Evolutionary conservation across 1,140 invertebrate genomes (phyloP), one percentile per base, ranked within the genome.

Genomic region (Macrosteles quadrilineatus): DNA sequence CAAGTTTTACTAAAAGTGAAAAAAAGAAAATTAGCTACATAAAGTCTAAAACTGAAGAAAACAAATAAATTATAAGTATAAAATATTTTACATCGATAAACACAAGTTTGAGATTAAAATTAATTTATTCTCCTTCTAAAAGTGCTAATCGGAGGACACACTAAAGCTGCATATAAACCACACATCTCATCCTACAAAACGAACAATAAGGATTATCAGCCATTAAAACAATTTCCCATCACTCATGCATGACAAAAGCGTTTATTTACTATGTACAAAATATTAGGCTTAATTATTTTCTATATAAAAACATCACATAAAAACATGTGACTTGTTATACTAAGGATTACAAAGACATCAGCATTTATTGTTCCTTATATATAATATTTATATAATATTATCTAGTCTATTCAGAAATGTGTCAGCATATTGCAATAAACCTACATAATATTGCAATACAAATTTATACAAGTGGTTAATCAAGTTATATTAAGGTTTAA

Each of bases 231-330:
- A 59, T 59, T 59, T 59, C 55, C 55, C 55, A 30, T 59, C 12
- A 29, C 11, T 6, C 55, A 59, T 59, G 55, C 55, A 59, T 19
- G 17, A 50, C 47, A 23, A 59, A 23, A 14, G 55, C 21, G 47
- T 50, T 59, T 29, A 11, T 21, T 59, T 27, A 27, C 25, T 59
- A 59, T 59, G 55, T 59, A 59, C 55, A 59, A 59, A 59, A 59
- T 59, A 59, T 59, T 59, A 59, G 55, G 55, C 55, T 59, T 59
- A 59, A 59, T 59, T 59, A 59, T 59, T 29, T 21, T 59, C 55
- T 59, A 59, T 59, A 59, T 59, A 59, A 59, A 59, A 59, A 59
- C 23, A 23, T 30, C 55, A 59, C 55, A 59, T 59, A 59, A 25
- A 59, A 59, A 59, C 27, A 59, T 30, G 55, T 59, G 55, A 59